Evolutionary conservation across 2,797 vertebrate genomes (phyloP).

Genomic region (Nyctalus aviator): DNA sequence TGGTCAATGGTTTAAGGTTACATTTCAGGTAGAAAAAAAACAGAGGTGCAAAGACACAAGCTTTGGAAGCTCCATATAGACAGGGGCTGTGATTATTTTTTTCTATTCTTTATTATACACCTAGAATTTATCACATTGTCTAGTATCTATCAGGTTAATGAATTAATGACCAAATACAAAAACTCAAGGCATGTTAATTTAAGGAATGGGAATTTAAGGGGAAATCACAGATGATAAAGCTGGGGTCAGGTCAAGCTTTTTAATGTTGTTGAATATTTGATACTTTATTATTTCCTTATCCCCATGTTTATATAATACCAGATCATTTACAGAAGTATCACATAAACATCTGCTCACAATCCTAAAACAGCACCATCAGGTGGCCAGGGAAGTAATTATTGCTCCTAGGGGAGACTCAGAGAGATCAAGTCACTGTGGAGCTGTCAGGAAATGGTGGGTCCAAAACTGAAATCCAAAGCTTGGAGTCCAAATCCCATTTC

Average conservation of each 20-base stretch:
- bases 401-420: not conserved
- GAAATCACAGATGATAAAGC: not conserved
- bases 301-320: not conserved
- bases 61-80: not conserved
- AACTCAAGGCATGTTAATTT: not conserved
- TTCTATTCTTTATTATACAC: not conserved
- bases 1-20: not conserved
- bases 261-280: not conserved
- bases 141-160: not conserved
- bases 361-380: not conserved
- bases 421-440: not conserved
- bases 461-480: not conserved
- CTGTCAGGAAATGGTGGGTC: not conserved
- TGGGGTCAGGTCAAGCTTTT: not conserved
- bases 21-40: not conserved
- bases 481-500: not conserved
- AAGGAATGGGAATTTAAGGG: not conserved
- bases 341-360: not conserved
- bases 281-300: conserved; percentile 10
- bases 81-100: not conserved
- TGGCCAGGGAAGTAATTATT: not conserved
- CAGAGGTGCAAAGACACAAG: not conserved
- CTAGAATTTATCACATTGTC: not conserved
- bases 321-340: not conserved
- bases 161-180: conserved; percentile 1